A percentile compares a stretch with the other conserved stretches of the same genome.
These are phyloP conservation scores for Lutra lutra DNA, from an alignment of 2,797 vertebrate species.

Conservation along the genomic window DNA sequence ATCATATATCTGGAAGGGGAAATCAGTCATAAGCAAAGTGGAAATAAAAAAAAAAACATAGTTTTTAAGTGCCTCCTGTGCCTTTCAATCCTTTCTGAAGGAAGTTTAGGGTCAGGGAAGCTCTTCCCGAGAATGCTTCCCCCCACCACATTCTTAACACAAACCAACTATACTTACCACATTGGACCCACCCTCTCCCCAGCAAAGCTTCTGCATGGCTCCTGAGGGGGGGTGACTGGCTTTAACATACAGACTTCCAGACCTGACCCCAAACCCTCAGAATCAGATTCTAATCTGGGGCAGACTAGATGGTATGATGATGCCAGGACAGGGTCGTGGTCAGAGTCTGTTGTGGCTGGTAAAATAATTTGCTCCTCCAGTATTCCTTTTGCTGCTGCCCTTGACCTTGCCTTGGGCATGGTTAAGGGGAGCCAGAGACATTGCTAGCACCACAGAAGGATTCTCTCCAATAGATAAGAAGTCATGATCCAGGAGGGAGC, in stretches of 20 bases:
- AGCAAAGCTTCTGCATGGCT: neutral
- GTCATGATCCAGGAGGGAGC: neutral
- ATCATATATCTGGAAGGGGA: neutral
- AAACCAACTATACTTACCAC: neutral
- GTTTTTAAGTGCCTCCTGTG: neutral
- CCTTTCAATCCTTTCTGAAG: neutral
- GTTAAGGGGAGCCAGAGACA: neutral
- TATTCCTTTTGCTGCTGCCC: neutral
- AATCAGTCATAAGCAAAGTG: conserved; percentile 22
- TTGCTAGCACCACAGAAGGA: neutral
- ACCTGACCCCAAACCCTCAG: neutral
- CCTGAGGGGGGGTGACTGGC: neutral
- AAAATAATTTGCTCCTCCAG: neutral
- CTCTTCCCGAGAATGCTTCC: neutral
- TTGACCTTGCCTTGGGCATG: neutral
- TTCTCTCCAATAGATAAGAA: neutral
- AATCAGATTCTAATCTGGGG: neutral
- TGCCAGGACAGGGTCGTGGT: neutral
- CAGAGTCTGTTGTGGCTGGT: neutral
- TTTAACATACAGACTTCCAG: neutral
- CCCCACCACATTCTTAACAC: neutral
- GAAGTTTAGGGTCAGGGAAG: neutral
- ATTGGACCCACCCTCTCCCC: neutral
- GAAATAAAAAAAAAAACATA: conserved; percentile 6
- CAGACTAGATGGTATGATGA: neutral